phyloP scores from a whole-genome alignment of 2,797 vertebrate species.

The Buphagus erythrorhynchus region DNA sequence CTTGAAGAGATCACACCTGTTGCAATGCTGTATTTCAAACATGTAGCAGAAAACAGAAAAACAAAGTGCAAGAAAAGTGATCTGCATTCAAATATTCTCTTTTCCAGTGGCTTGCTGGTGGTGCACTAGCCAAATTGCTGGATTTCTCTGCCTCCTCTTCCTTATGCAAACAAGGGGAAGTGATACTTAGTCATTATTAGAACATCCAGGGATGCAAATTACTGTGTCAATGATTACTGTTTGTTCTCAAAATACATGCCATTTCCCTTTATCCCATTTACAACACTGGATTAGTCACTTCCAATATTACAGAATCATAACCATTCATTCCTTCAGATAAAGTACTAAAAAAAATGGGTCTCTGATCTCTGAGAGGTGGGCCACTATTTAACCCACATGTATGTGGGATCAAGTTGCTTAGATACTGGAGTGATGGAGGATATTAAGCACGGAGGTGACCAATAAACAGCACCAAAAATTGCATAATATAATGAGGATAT shows the following conservation, averaged over 20 bases:
- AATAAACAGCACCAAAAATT: background rate
- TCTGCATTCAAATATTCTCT: background rate
- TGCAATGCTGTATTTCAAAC: background rate
- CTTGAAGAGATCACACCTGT: background rate
- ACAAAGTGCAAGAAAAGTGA: background rate
- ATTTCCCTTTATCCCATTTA: slow-evolving; percentile 62
- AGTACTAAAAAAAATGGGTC: background rate
- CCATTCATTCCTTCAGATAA: slow-evolving; percentile 43
- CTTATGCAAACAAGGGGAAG: slow-evolving; percentile 60
- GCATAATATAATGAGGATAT: background rate
- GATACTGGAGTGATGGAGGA: background rate
- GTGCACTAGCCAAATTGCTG: background rate
- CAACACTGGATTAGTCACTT: slow-evolving; percentile 66
- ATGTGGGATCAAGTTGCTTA: background rate
- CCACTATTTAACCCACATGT: background rate
- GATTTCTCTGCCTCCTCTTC: slow-evolving; percentile 49
- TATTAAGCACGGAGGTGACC: slow-evolving; percentile 3
- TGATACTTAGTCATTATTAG: slow-evolving; percentile 68
- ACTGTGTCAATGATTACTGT: slow-evolving; percentile 68
- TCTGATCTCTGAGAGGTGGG: background rate
- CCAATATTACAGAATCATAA: slow-evolving; percentile 54
- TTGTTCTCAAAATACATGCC: slow-evolving; percentile 67
- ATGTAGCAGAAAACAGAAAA: background rate
- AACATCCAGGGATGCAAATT: slow-evolving; percentile 67
- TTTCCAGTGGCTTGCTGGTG: background rate